Conservation (phyloP, 1,140 invertebrate genomes). For the Conus betulinus region DNA sequence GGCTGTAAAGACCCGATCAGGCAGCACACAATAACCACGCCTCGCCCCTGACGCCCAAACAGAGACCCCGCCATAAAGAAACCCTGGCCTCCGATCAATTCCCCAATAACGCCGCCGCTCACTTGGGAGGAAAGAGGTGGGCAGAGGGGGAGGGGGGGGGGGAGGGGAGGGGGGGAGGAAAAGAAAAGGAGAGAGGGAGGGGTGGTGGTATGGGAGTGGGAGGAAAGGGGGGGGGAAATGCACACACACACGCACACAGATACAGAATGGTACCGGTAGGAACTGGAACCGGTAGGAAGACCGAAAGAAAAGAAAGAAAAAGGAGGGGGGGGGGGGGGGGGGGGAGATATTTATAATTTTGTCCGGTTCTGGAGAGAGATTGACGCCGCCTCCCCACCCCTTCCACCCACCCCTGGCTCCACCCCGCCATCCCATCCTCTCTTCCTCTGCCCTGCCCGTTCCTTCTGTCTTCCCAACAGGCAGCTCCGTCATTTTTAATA, state of each 20-base stretch:
- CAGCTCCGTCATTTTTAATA: too few relatives aligned
- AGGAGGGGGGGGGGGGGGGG: neutral
- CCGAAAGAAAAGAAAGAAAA: neutral
- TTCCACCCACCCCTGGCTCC: too few relatives aligned
- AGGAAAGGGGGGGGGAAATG: neutral
- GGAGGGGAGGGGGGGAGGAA: neutral
- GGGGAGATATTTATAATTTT: too few relatives aligned
- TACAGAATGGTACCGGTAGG: too few relatives aligned
- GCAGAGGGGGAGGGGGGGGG: neutral
- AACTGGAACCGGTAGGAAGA: too few relatives aligned
- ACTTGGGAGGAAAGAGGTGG: neutral
- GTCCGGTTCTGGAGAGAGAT: too few relatives aligned
- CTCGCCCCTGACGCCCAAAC: neutral
- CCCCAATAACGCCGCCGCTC: too few relatives aligned
- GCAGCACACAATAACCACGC: neutral
- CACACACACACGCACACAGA: too few relatives aligned
- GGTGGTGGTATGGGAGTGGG: neutral
- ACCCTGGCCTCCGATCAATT: neutral
- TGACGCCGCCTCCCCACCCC: too few relatives aligned
- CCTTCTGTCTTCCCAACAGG: too few relatives aligned
- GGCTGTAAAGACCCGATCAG: constrained; percentile 17
- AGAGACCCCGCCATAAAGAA: constrained; percentile 22
- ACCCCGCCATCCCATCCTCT: too few relatives aligned
- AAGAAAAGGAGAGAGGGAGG: neutral
- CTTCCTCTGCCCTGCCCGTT: too few relatives aligned